A percentile compares a stretch with the other conserved stretches of the same genome.
These are phyloP conservation scores for Deilephila porcellus DNA, from an alignment of 2,888 invertebrate genomes.

Conservation along the genomic window DNA sequence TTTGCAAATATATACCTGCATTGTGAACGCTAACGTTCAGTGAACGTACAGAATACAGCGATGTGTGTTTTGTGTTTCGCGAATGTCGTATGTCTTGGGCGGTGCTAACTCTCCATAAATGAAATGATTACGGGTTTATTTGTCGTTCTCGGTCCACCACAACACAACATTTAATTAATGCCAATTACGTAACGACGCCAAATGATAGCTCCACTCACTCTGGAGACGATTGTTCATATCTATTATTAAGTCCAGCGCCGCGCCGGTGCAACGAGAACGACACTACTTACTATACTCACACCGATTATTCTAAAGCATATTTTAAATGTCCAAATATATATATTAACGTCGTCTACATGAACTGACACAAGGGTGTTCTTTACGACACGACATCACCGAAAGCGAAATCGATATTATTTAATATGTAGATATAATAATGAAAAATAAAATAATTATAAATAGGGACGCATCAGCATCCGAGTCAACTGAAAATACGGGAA, in stretches of 20 bases:
- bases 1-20: conserved; percentile 6
- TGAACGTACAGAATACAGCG: neutral
- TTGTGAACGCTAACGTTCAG: neutral
- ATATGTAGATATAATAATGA: conserved; percentile 45
- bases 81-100: neutral
- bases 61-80: neutral
- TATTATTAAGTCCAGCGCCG: neutral
- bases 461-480: conserved; percentile 54
- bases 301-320: neutral
- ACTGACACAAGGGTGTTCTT: conserved; percentile 17
- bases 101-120: neutral
- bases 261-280: conserved; percentile 9
- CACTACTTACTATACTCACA: neutral
- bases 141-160: conserved; percentile 1
- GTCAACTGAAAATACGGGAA: conserved; percentile 72
- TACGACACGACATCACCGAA: conserved; percentile 54
- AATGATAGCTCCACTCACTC: neutral
- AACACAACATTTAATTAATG: conserved; percentile 1
- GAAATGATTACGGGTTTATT: neutral
- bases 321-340: neutral
- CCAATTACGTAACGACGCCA: conserved; percentile 7
- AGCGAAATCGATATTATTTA: conserved; percentile 49
- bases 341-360: conserved; percentile 16
- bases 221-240: neutral
- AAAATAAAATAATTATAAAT: conserved; percentile 50